phyloP scores from a whole-genome alignment of 2,797 vertebrate genomes.

The Molossus molossus region DNA sequence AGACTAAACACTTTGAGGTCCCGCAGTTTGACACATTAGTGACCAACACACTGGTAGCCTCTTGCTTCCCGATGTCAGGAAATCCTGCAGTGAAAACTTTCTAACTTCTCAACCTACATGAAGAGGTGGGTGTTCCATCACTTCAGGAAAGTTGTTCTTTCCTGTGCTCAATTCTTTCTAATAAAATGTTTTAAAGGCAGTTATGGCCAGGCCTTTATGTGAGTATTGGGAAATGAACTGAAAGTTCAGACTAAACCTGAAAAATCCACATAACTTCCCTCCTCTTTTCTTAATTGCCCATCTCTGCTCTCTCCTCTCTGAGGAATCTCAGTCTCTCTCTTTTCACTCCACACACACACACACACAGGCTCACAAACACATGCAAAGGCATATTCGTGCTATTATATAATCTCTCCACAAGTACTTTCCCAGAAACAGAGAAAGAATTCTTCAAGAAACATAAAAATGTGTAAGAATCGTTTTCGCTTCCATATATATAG shows the following conservation, averaged over 20 bases:
- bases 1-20: slow-evolving; percentile 64
- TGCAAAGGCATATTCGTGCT: neutral
- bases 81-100: slow-evolving; percentile 63
- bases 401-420: neutral
- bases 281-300: neutral
- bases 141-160: slow-evolving; percentile 63
- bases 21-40: slow-evolving; percentile 47
- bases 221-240: slow-evolving; percentile 51
- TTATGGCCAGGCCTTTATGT: slow-evolving; percentile 34
- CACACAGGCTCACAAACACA: neutral
- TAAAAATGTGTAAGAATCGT: neutral
- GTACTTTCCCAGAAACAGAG: neutral
- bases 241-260: slow-evolving; percentile 28
- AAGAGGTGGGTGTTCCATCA: slow-evolving; percentile 43
- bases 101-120: slow-evolving; percentile 58
- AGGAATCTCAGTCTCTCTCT: neutral
- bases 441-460: slow-evolving; percentile 12
- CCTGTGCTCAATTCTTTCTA: slow-evolving; percentile 52
- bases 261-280: neutral
- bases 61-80: slow-evolving; percentile 57
- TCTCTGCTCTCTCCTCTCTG: neutral
- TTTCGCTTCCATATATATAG: neutral
- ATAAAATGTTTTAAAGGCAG: slow-evolving; percentile 77
- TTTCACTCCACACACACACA: neutral
- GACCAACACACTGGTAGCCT: neutral